These are phyloP conservation scores for Passerculus sandwichensis DNA, from an alignment of 2,797 vertebrate genomes.

Conservation along the genomic window DNA sequence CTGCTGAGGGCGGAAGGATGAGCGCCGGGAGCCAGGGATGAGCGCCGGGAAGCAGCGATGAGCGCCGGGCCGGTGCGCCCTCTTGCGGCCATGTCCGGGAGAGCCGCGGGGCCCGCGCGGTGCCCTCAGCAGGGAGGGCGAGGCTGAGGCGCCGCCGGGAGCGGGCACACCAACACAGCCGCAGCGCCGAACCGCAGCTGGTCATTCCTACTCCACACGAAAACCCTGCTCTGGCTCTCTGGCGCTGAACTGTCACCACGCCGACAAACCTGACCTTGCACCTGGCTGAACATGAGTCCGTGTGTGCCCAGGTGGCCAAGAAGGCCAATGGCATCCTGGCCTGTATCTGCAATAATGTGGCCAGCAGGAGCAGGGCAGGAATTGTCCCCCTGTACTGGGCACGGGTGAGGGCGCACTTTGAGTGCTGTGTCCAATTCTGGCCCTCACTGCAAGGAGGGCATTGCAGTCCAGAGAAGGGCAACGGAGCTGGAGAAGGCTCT, in stretches of 20 bases:
- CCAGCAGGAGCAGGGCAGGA: not conserved
- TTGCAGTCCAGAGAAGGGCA: not conserved
- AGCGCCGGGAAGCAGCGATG: not conserved
- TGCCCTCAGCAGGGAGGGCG: not conserved
- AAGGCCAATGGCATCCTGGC: not conserved
- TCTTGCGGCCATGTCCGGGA: not conserved
- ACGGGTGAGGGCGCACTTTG: fast-evolving
- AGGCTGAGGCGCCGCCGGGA: not conserved
- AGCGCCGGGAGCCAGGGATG: too few relatives aligned
- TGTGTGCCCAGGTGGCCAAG: not conserved
- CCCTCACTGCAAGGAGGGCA: not conserved
- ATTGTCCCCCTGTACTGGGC: not conserved
- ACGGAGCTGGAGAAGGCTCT: not conserved
- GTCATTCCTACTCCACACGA: fast-evolving
- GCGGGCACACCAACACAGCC: fast-evolving
- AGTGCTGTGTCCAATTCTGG: not conserved
- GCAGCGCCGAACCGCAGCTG: fast-evolving
- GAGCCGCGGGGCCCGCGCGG: not conserved
- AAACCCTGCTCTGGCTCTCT: fast-evolving
- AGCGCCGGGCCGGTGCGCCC: not conserved
- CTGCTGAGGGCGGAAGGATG: not conserved
- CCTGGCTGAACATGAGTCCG: not conserved
- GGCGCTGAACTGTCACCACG: fast-evolving
- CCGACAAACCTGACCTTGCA: too few relatives aligned
- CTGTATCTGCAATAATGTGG: not conserved